These are phyloP conservation scores for Lathamus discolor DNA, from an alignment of 2,113 vertebrate species.

Conservation along the genomic window DNA sequence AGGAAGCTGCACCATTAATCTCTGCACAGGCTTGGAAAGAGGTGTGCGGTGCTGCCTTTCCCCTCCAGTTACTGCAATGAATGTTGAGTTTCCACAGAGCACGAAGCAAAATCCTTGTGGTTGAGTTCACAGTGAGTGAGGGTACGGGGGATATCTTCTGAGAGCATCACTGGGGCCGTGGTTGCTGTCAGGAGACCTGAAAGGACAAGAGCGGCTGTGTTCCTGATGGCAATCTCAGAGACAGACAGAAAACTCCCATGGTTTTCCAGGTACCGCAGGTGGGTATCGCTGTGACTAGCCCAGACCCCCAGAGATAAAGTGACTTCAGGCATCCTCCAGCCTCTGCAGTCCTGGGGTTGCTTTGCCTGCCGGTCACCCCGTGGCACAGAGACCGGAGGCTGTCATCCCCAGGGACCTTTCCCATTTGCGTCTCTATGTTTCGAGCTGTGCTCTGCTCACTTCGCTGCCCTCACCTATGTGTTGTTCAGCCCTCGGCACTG, in stretches of 20 bases:
- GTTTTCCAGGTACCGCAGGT: rapidly evolving
- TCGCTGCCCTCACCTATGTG: background rate
- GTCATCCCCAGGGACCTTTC: background rate
- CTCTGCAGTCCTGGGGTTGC: background rate
- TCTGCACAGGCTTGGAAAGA: rapidly evolving
- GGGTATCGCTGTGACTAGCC: background rate
- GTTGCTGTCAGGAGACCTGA: background rate
- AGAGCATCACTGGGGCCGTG: background rate
- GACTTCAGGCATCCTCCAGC: background rate
- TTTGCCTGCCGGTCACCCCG: too few species aligned
- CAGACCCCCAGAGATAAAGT: background rate
- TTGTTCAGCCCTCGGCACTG: background rate
- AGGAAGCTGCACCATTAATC: rapidly evolving
- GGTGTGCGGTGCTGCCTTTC: background rate
- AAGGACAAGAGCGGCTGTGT: background rate
- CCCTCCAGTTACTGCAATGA: rapidly evolving
- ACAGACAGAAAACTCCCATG: rapidly evolving
- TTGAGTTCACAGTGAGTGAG: rapidly evolving
- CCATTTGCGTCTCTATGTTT: background rate
- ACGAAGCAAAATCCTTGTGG: rapidly evolving
- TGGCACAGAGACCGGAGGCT: background rate
- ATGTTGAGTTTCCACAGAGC: background rate
- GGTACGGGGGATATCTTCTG: rapidly evolving
- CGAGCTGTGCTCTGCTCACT: background rate
- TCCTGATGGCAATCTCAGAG: background rate